Percentiles rank a stretch among this genome's conserved stretches.
phyloP scores from a whole-genome alignment of 2,113 vertebrate genomes.

The Dolichotis patagonum region DNA sequence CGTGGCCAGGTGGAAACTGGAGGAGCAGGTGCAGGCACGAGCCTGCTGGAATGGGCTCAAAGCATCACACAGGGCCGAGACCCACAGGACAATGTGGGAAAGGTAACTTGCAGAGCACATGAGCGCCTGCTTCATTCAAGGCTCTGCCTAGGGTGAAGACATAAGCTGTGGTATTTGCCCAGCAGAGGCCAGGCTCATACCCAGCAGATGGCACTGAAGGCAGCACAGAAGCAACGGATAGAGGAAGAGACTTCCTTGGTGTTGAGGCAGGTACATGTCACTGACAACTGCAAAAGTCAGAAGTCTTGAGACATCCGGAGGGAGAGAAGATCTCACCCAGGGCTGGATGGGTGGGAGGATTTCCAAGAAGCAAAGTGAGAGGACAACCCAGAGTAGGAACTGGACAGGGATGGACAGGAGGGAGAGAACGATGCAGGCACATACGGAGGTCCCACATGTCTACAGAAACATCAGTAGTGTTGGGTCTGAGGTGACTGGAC shows the following conservation, averaged over 20 bases:
- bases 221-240: not conserved
- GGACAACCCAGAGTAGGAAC: rapidly evolving
- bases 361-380: not conserved
- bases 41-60: not conserved
- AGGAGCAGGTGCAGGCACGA: not conserved
- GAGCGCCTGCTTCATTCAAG: not conserved
- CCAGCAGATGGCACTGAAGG: not conserved
- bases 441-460: not conserved
- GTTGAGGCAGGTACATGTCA: not conserved
- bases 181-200: not conserved
- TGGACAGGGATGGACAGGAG: not conserved
- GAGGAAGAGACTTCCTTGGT: not conserved
- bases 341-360: not conserved
- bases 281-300: not conserved
- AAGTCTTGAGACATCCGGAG: not conserved
- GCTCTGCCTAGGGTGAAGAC: not conserved
- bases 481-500: not conserved
- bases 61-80: not conserved
- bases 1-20: not conserved
- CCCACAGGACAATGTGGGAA: not conserved
- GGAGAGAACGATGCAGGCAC: not conserved
- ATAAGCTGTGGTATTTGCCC: not conserved
- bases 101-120: not conserved
- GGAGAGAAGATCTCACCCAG: not conserved
- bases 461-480: not conserved